Evolutionary conservation across 2,113 vertebrate genomes (phyloP).

Genomic region (Psammodynastes pulverulentus): DNA sequence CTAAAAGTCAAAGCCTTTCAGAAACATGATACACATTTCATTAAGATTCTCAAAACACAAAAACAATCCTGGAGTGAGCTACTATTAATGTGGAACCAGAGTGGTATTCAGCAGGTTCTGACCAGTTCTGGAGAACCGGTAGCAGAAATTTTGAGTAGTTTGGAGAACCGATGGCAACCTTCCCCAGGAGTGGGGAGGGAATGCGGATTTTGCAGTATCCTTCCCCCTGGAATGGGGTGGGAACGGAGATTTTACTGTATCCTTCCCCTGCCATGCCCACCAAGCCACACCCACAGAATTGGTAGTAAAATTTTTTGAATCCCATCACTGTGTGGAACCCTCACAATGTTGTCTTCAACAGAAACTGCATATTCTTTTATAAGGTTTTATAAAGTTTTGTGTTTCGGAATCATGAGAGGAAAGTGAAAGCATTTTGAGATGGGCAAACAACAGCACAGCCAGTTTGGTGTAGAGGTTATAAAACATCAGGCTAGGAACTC

Average conservation of each 20-base stretch:
- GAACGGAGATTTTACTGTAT: no score
- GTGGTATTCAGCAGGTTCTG: no score
- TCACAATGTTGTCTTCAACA: neutral
- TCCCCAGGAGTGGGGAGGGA: no score
- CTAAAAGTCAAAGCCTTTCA: neutral
- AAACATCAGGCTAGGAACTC: neutral
- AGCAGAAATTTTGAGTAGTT: no score
- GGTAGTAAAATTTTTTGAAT: no score
- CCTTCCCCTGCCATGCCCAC: no score
- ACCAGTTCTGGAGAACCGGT: no score
- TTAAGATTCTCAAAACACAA: neutral
- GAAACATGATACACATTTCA: neutral
- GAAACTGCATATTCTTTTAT: neutral
- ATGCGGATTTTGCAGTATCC: no score
- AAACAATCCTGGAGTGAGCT: neutral
- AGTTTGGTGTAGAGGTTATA: neutral
- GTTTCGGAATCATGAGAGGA: neutral
- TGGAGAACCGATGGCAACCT: no score
- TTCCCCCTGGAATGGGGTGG: no score
- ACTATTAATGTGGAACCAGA: neutral
- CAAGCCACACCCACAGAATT: no score
- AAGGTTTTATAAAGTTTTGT: neutral
- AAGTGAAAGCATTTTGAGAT: neutral
- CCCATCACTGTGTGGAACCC: no score
- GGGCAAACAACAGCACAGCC: neutral